Base-by-base conservation (phyloP, 1,140 invertebrate species). In the Leptoteleia sp. region DNA sequence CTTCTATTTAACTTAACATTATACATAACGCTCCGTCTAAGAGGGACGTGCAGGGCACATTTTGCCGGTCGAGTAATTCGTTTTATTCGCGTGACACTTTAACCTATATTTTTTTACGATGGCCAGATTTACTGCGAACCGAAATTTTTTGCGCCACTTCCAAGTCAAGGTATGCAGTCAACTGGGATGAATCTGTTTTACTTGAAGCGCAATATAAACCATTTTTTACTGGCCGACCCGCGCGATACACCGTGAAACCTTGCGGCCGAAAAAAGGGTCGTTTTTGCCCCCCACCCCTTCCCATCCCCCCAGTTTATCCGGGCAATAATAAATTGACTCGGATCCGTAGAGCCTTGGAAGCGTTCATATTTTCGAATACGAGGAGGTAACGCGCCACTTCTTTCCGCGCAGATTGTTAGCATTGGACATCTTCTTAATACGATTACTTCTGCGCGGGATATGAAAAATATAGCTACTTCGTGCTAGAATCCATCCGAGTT, bases 171-270 rank as follows among this genome's bases (percentile, higher is more conserved):
- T 64, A 73, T 48, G 40, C 31, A 40, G 48, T 64, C 29, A 17
- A 67, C 42, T 35, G 35, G 35, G 33, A 64, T 73, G 33, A 57
- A 73, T 64, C 59, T 45, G 55, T 62, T 71, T 50, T 52, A 52
- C 43, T 50, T 57, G 50, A 37, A 42, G 8, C n/a, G 42, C 54
- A 43, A 27, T 52, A 43, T 52, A 61, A 71, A 38, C 7, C 17
- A 43, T 54, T 61, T 57, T 70, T 59, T 70, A 13, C 40, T 25
- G 3, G 3, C 22, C 22, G 22, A 6, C 6, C 3, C 22, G 22
- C 22, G 22, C 22, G n/a, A n/a, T n/a, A n/a, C 22, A 6, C 22
- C 3, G 22, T 6, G 9, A 16, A 1, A 17, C 12, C 1, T 3
- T 13, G 33, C 11, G 33, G 9, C 4, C 31, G 31, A n/a, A 33